Percentiles rank a stretch among this genome's conserved stretches.
Evolutionary conservation across 2,888 invertebrate genomes (phyloP).

Genomic region (Chymomyza caudatula): DNA sequence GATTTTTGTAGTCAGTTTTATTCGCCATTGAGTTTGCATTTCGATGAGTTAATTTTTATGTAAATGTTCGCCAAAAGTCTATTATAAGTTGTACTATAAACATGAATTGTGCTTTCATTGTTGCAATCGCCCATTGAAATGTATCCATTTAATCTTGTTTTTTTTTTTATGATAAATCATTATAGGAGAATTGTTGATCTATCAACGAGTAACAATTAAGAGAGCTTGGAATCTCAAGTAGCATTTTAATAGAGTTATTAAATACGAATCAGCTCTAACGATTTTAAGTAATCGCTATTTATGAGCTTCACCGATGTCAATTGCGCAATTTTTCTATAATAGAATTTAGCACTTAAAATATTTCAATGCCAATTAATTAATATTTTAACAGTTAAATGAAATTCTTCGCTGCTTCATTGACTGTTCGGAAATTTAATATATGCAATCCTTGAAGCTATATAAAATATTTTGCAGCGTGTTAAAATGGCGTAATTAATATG

Average conservation of each 20-base stretch:
- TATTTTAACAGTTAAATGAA: background rate
- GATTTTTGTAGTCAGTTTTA: no score
- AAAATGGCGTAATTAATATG: no score
- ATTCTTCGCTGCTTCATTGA: background rate
- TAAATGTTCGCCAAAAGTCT: background rate
- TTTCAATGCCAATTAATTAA: background rate
- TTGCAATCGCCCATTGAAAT: background rate
- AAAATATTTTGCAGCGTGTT: no score
- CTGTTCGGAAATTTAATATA: background rate
- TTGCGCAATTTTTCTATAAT: background rate
- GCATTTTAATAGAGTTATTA: no score
- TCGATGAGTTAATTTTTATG: background rate
- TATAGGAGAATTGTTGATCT: background rate
- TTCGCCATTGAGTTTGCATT: conserved; percentile 11
- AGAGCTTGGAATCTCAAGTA: background rate
- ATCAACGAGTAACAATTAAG: background rate
- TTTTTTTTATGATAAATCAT: background rate
- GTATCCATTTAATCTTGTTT: background rate
- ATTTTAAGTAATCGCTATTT: no score
- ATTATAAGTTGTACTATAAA: background rate
- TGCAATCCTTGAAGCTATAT: background rate
- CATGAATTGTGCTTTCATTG: background rate
- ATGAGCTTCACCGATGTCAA: no score
- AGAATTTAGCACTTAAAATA: background rate
- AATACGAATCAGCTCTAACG: background rate